phyloP scores from a whole-genome alignment of 1,140 invertebrate genomes.

The Brachystomella parvula region DNA sequence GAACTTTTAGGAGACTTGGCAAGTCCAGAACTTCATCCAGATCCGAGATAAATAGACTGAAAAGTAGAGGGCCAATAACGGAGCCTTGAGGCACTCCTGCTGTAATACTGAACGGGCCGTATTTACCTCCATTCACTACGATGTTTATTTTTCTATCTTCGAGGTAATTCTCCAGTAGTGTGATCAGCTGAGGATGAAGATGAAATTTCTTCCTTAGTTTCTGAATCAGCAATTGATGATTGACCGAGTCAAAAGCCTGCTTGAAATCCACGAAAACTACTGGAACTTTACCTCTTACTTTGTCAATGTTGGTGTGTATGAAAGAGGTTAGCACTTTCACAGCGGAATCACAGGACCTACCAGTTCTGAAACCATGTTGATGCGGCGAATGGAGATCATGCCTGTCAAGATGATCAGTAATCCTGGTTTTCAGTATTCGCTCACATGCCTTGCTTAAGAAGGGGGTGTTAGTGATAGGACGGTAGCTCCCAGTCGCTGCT shows the following conservation, averaged over 20 bases:
- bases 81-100: conserved; percentile 40
- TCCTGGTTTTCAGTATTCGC: background rate
- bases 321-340: background rate
- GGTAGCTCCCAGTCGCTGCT: background rate
- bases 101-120: background rate
- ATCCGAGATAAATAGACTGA: conserved; percentile 37
- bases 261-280: conserved; percentile 15
- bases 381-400: background rate
- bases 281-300: conserved; percentile 8
- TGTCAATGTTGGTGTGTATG: conserved; percentile 9
- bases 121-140: background rate
- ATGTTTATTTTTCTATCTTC: background rate
- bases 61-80: conserved; percentile 37
- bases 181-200: background rate
- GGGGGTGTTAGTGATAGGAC: conserved; percentile 1
- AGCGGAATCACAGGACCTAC: conserved; percentile 10
- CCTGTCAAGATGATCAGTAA: background rate
- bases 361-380: conserved; percentile 13
- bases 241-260: conserved; percentile 15
- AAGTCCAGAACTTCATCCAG: conserved; percentile 22
- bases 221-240: background rate
- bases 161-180: background rate
- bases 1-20: conserved; percentile 9
- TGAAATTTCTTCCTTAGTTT: conserved; percentile 13
- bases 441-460: conserved; percentile 15